Base-by-base conservation (phyloP, 2,113 vertebrate genomes). In the Micronycteris hirsuta region DNA sequence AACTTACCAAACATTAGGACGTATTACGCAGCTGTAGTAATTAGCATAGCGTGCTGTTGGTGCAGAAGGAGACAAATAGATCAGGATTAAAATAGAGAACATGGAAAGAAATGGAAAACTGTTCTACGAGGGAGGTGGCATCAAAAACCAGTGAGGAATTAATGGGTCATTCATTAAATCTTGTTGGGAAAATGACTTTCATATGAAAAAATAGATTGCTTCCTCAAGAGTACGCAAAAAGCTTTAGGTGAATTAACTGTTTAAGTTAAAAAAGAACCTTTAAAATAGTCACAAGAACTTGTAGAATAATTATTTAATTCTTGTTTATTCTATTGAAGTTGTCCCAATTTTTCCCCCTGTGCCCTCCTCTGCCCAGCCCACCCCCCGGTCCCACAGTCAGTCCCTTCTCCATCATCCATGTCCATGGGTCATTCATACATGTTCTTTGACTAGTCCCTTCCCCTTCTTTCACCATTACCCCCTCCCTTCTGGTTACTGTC, bases 271-370 rank as follows among this genome's bases (percentile, higher is more conserved):
- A 81, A 92, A 82, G n/a, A 56, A 70, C 19, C 24, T 70, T 90
- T 93, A 91, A 91, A 95, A 93, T 63, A 82, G 38, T 84, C 33
- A 85, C 12, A 71, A n/a, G 47, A 83, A 61, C 67, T 68, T 89
- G 45, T 78, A 76, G 22, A 74, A 41, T 61, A 45, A 61, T 78
- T 63, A 4, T 63, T 61, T 61, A 61, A 63, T 63, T 63, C 61
- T 63, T 31, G 61, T 31, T 63, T 63, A 31, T 63, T 63, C 28
- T 63, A 63, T 63, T 31, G 31, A 12, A 63, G 61, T 31, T 63
- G 61, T 63, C 61, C 61, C 61, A 63, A 63, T 31, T 31, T 63
- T 63, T 31, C 12, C 12, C 24, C 28, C 61, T 31, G 28, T 63
- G 61, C 58, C 10, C 58, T 31, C 58, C 61, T 63, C 61, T 63